phyloP scores from a whole-genome alignment of 2,888 invertebrate genomes.

The Eilema sororculum region DNA sequence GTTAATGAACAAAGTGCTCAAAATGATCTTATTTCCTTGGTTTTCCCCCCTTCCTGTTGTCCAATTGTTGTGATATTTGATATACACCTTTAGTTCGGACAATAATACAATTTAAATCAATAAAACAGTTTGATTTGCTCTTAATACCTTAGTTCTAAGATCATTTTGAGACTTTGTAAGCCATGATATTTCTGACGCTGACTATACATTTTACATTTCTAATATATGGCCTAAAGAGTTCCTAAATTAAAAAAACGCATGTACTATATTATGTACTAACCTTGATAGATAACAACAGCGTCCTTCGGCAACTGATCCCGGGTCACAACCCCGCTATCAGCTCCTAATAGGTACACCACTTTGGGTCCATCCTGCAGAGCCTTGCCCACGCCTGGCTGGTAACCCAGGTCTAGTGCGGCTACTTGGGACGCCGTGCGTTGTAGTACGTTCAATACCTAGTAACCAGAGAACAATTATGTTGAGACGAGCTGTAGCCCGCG shows the following conservation, averaged over 20 bases:
- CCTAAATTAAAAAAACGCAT: neutral
- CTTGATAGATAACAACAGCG: constrained; percentile 96
- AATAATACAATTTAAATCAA: too few relatives aligned
- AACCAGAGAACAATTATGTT: neutral
- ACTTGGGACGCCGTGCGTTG: constrained; percentile 97
- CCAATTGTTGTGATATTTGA: too few relatives aligned
- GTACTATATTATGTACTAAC: constrained; percentile 64
- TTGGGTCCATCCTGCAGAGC: constrained; percentile 90
- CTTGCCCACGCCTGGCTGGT: constrained; percentile 90
- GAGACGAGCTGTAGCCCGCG: too few relatives aligned
- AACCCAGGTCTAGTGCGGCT: constrained; percentile 98
- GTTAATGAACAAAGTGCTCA: too few relatives aligned
- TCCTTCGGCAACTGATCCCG: constrained; percentile 92
- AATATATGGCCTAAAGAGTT: neutral
- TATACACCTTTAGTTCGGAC: too few relatives aligned
- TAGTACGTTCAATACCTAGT: constrained; percentile 96
- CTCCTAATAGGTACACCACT: constrained; percentile 96
- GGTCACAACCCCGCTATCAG: constrained; percentile 94
- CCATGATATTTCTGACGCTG: too few relatives aligned
- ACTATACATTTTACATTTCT: too few relatives aligned
- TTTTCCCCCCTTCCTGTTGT: too few relatives aligned
- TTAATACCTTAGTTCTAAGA: too few relatives aligned
- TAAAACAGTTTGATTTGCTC: too few relatives aligned
- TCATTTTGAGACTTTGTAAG: too few relatives aligned
- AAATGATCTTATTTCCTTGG: too few relatives aligned